A percentile compares a stretch with the other conserved stretches of the same genome.
Conservation (phyloP, 1,140 invertebrate species). For the Dreissena rostriformis region DNA sequence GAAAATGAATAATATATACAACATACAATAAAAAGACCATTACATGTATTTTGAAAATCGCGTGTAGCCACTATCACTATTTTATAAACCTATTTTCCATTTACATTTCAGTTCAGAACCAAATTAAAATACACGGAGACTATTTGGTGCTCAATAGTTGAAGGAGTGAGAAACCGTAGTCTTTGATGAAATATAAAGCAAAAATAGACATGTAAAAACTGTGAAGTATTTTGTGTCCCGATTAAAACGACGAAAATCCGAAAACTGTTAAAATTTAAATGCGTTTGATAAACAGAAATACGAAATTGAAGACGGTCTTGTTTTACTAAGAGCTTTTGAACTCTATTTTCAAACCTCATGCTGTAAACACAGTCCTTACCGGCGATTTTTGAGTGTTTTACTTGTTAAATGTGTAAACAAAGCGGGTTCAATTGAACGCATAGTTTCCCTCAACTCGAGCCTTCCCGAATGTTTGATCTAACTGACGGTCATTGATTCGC, state of each 20-base stretch:
- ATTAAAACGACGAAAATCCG: neutral
- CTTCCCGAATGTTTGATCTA: neutral
- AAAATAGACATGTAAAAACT: too few relatives aligned
- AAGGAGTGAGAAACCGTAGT: too few relatives aligned
- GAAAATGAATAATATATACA: too few relatives aligned
- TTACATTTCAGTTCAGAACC: too few relatives aligned
- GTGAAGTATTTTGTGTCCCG: too few relatives aligned
- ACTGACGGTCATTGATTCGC: neutral
- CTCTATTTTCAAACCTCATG: constrained; percentile 38
- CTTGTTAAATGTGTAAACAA: constrained; percentile 50
- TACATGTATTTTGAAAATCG: too few relatives aligned
- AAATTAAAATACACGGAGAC: too few relatives aligned
- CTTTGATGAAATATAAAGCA: too few relatives aligned
- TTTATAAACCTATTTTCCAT: too few relatives aligned
- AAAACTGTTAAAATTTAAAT: constrained; percentile 25
- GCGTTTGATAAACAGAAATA: constrained; percentile 37
- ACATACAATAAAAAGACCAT: too few relatives aligned
- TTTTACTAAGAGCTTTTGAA: constrained; percentile 43
- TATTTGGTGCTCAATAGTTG: too few relatives aligned
- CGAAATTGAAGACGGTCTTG: constrained; percentile 5
- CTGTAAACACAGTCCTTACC: constrained; percentile 37
- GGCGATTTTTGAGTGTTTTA: constrained; percentile 43
- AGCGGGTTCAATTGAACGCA: constrained; percentile 3
- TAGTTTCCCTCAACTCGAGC: neutral
- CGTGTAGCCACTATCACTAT: too few relatives aligned